Percentiles rank a stretch among this genome's conserved stretches.
Conservation (phyloP, 2,888 invertebrate species). For the Falcaria lacertinaria region DNA sequence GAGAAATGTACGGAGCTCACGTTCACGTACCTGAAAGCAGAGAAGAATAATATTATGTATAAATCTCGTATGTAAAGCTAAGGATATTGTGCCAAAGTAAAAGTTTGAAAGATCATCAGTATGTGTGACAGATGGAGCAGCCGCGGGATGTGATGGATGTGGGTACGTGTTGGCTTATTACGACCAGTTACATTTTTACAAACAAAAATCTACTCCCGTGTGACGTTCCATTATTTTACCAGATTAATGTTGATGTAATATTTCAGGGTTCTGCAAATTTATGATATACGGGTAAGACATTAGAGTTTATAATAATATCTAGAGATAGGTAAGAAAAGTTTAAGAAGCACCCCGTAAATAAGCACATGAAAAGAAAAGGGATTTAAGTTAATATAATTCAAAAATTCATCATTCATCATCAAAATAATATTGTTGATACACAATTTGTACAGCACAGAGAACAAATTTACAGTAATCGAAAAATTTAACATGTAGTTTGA, state of each 20-base stretch:
- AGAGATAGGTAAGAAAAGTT: no score
- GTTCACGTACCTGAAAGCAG: slow-evolving; percentile 2
- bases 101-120: slow-evolving; percentile 16
- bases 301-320: no score
- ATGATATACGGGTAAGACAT: no score
- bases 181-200: slow-evolving; percentile 53
- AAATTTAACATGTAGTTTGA: no score
- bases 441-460: no score
- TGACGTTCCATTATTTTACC: slow-evolving; percentile 72
- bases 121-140: slow-evolving; percentile 46
- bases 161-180: slow-evolving; percentile 70
- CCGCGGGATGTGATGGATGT: slow-evolving; percentile 58
- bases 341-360: no score
- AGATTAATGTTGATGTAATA: slow-evolving; percentile 59
- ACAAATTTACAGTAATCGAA: no score
- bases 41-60: slow-evolving; percentile 1
- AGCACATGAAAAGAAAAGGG: no score
- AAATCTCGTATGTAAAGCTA: background rate
- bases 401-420: no score
- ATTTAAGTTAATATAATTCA: no score
- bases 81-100: slow-evolving; percentile 1
- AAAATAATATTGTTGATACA: no score
- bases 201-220: slow-evolving; percentile 52
- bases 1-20: background rate
- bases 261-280: slow-evolving; percentile 12